Evolutionary conservation across 2,888 invertebrate genomes (phyloP).

Genomic region (Zhengitettix transpicula): DNA sequence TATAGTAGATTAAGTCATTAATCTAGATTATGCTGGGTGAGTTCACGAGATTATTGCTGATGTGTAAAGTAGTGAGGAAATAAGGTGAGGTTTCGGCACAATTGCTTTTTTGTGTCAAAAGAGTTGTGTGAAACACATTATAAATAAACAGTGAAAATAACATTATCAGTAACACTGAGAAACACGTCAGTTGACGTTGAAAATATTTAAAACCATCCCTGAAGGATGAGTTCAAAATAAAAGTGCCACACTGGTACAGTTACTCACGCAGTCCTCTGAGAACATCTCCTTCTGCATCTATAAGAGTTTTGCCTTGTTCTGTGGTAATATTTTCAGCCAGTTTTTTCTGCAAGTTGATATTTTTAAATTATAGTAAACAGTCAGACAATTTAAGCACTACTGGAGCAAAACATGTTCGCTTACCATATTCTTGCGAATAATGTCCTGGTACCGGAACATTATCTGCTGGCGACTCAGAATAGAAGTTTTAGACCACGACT

Average conservation of each 20-base stretch:
- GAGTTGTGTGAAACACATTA: no score
- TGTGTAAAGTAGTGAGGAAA: no score
- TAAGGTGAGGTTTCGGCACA: no score
- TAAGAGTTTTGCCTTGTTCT: constrained; percentile 94
- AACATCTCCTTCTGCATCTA: constrained; percentile 97
- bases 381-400: no score
- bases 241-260: neutral
- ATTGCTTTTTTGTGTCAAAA: no score
- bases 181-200: neutral
- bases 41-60: no score
- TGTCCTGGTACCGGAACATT: constrained; percentile 51
- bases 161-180: no score
- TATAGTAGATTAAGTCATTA: no score
- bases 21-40: no score
- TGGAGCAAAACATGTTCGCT: neutral
- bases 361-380: neutral
- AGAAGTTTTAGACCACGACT: constrained; percentile 80
- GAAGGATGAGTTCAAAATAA: neutral
- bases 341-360: constrained; percentile 38
- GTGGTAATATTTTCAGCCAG: constrained; percentile 81
- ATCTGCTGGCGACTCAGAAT: constrained; percentile 83
- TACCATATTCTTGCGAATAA: constrained; percentile 71
- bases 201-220: neutral
- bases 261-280: constrained; percentile 87
- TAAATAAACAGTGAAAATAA: no score